These are phyloP conservation scores for Mionectes olivaceus DNA, from an alignment of 2,797 vertebrate species.

Conservation along the genomic window DNA sequence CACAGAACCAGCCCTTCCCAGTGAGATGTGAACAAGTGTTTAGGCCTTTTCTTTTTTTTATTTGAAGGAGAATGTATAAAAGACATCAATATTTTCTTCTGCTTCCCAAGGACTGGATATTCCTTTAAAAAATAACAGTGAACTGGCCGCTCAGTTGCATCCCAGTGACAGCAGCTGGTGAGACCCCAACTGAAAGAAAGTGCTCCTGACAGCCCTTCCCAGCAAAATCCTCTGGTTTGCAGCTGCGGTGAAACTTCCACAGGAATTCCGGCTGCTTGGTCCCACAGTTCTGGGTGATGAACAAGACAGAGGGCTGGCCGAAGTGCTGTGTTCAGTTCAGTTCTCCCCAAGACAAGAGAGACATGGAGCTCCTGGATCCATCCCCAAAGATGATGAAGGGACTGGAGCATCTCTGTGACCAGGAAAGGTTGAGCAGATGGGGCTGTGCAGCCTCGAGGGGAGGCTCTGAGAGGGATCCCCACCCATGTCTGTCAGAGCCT, in stretches of 20 bases:
- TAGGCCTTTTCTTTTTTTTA: rapidly evolving
- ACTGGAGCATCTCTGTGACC: neutral
- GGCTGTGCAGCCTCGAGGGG: neutral
- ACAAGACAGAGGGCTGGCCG: neutral
- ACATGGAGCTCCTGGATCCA: neutral
- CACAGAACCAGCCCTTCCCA: neutral
- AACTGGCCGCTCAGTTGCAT: neutral
- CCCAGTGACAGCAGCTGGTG: neutral
- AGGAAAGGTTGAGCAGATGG: neutral
- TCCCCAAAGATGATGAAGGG: neutral
- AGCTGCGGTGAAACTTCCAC: conserved; percentile 16
- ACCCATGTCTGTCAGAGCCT: neutral
- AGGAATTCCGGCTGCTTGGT: conserved; percentile 13
- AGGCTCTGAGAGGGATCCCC: neutral
- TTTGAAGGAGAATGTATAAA: neutral
- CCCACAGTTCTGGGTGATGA: neutral
- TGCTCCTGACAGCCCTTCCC: neutral
- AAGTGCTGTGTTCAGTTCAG: neutral
- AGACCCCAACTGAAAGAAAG: rapidly evolving
- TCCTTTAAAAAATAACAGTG: neutral
- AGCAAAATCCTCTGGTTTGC: conserved; percentile 33
- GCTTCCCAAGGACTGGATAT: neutral
- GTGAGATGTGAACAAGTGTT: neutral
- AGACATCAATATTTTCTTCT: neutral
- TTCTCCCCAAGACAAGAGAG: neutral